Evolutionary conservation across 2,113 vertebrate genomes (phyloP).

Genomic region (Poeciliopsis retropinna): DNA sequence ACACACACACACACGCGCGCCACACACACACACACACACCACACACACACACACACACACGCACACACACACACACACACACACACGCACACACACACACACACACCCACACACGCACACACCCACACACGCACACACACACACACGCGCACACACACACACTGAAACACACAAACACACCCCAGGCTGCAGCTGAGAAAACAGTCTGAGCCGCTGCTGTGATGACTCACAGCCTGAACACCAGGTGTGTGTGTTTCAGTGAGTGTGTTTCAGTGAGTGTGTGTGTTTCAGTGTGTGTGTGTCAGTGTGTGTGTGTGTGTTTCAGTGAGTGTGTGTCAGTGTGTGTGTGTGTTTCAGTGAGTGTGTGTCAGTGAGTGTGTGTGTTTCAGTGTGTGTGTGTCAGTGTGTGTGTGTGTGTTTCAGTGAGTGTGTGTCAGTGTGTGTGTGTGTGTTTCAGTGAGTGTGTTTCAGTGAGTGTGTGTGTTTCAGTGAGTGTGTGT

Average conservation of each 20-base stretch:
- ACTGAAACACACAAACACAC: neutral
- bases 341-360: neutral
- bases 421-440: neutral
- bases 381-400: neutral
- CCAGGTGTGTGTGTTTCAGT: slow-evolving; percentile 39
- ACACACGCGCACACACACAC: slow-evolving; percentile 16
- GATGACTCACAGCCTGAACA: slow-evolving; percentile 51
- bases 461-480: neutral
- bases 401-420: neutral
- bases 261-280: neutral
- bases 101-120: slow-evolving; percentile 16
- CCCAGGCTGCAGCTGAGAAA: slow-evolving; percentile 32
- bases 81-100: neutral
- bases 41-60: too few relatives aligned
- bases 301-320: too few relatives aligned
- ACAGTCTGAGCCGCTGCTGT: slow-evolving; percentile 48
- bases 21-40: too few relatives aligned
- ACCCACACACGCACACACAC: slow-evolving; percentile 3
- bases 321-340: too few relatives aligned
- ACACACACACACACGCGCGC: too few relatives aligned
- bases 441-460: neutral
- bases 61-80: too few relatives aligned
- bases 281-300: too few relatives aligned
- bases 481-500: slow-evolving; percentile 32
- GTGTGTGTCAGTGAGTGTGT: neutral